Base-by-base conservation (phyloP, 2,797 vertebrate species). In the Anisognathus igniventris region DNA sequence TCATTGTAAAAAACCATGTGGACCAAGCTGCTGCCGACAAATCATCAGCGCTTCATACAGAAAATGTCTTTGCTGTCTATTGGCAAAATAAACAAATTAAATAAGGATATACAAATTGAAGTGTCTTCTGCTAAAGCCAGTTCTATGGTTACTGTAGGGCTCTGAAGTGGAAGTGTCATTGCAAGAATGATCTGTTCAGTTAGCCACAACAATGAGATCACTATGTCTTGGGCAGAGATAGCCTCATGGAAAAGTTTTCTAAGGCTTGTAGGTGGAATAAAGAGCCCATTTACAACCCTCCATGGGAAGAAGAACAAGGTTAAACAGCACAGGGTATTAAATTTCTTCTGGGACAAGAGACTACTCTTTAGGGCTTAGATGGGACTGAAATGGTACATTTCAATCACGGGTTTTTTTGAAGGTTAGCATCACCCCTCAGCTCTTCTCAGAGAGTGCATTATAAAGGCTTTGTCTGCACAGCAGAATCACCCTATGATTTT, bases 221-320 rank as follows among this genome's bases (percentile, higher is more conserved):
- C 86, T 96, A 85, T 95, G 31, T 68, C 88, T 95, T 82, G 7
- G 1, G 86, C 23, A 91, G 72, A 95, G 90, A 87, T 80, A 96
- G 47, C 45, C 39, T 77, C 40, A 74, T 75, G 87, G 91, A 91
- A 95, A 96, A 92, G 78, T 86, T 93, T 91, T 90, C 72, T 93
- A 90, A 86, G 58, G 88, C 71, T 87, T 85, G 75, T 87, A 91
- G 57, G 54, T 80, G 58, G 84, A 96, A 95, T 95, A 96, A 96
- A 95, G 79, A 68, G 27, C 65, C 78, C 58, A 91, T 96, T 96
- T 95, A 96, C 67, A 92, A 12, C 30, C 10, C 22, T 90, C 25
- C 91, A 96, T 96, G 95, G 94, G 94, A 96, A 96, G 94, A 93
- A 92, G 84, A 91, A 91, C 93, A 68, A 91, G 47, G 47, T 95